These are phyloP conservation scores for Chouioia cunea DNA, from an alignment of 2,888 invertebrate genomes.

Conservation along the genomic window DNA sequence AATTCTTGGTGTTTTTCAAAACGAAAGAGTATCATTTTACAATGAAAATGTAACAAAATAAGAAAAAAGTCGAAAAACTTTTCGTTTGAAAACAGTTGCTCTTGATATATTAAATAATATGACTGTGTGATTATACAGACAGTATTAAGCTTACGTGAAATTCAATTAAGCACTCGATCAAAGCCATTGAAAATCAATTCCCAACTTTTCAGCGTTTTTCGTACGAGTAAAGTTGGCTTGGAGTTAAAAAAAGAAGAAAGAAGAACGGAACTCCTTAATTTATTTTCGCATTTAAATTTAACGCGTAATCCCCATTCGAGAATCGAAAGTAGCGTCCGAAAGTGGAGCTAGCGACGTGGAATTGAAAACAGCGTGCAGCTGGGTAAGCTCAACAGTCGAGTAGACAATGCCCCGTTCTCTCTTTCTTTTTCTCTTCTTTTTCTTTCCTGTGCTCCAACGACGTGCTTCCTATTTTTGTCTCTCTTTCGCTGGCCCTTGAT, in stretches of 20 bases:
- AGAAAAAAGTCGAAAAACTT: too few relatives aligned
- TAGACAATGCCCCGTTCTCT: constrained; percentile 7
- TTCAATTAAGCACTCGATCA: neutral
- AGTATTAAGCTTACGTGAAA: neutral
- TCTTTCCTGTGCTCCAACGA: too few relatives aligned
- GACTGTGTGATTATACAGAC: neutral
- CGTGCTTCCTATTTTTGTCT: too few relatives aligned
- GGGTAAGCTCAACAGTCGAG: constrained; percentile 24
- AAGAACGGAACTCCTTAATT: constrained; percentile 22
- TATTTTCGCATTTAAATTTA: constrained; percentile 35
- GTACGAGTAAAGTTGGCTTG: constrained; percentile 11
- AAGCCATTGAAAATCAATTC: constrained; percentile 23
- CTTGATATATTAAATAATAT: neutral
- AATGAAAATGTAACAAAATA: neutral
- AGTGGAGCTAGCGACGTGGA: constrained; percentile 22
- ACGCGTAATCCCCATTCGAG: constrained; percentile 32
- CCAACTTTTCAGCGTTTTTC: neutral
- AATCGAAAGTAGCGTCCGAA: constrained; percentile 35
- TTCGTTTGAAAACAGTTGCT: neutral
- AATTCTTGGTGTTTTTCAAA: constrained; percentile 54
- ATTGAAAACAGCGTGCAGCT: constrained; percentile 32
- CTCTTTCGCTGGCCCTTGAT: too few relatives aligned
- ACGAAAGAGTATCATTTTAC: constrained; percentile 3
- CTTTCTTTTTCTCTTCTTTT: neutral
- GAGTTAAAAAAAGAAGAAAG: constrained; percentile 1